phyloP scores from a whole-genome alignment of 2,113 vertebrate genomes.

The Mixornis gularis region DNA sequence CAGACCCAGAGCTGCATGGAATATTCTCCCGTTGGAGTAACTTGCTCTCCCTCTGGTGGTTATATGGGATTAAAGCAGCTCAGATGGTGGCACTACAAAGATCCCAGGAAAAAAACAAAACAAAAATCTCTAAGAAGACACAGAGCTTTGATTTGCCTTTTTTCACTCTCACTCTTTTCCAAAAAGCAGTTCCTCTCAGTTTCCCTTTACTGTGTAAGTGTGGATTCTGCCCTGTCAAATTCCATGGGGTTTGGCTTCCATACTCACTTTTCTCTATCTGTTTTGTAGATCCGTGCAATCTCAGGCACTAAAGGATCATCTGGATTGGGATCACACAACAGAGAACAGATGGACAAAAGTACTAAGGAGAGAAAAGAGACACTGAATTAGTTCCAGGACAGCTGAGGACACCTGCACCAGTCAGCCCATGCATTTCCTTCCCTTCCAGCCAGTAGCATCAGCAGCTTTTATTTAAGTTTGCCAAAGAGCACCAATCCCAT shows the following conservation, averaged over 20 bases:
- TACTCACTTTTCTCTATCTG: constrained; percentile 99
- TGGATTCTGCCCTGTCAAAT: background rate
- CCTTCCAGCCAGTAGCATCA: background rate
- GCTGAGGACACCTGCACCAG: background rate
- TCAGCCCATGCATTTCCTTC: background rate
- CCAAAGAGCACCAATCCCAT: background rate
- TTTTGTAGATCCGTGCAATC: constrained; percentile 99
- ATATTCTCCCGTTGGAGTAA: background rate
- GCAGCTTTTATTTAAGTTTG: background rate
- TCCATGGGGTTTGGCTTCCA: background rate
- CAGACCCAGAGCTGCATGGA: background rate
- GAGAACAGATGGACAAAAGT: constrained; percentile 99
- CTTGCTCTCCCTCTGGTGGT: constrained; percentile 49
- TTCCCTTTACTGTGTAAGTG: background rate
- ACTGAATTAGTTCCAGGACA: constrained; percentile 12
- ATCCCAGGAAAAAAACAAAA: background rate
- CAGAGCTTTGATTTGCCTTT: background rate
- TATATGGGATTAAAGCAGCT: background rate
- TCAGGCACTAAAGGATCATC: constrained; percentile 99
- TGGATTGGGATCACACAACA: constrained; percentile 99
- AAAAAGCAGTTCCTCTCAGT: background rate
- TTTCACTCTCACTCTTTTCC: background rate
- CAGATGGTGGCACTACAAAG: rapidly evolving
- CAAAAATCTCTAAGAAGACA: background rate
- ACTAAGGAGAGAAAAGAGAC: constrained; percentile 73